These are phyloP conservation scores for Cremastobaeus sp. DNA, from an alignment of 2,888 invertebrate genomes.

Conservation along the genomic window DNA sequence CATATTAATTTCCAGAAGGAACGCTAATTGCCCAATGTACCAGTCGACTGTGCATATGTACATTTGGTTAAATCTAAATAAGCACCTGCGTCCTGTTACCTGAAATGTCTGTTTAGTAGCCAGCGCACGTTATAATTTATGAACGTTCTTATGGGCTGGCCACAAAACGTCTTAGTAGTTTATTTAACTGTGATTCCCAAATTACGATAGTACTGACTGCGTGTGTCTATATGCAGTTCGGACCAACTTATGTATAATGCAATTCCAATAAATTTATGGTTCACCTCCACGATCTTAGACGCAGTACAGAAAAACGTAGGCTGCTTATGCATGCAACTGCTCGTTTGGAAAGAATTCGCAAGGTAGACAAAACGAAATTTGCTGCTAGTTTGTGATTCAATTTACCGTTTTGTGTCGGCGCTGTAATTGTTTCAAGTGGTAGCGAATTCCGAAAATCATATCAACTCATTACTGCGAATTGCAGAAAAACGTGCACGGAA, in stretches of 20 bases:
- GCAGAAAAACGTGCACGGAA: no score
- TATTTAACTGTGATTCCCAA: slow-evolving; percentile 57
- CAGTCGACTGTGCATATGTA: slow-evolving; percentile 6
- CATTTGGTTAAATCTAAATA: slow-evolving; percentile 22
- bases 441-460: no score
- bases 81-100: slow-evolving; percentile 18
- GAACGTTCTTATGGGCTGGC: slow-evolving; percentile 56
- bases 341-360: slow-evolving; percentile 44
- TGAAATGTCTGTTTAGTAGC: slow-evolving; percentile 46
- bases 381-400: slow-evolving; percentile 17
- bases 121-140: slow-evolving; percentile 42
- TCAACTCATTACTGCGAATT: no score
- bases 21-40: no score
- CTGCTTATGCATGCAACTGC: slow-evolving; percentile 48
- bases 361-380: slow-evolving; percentile 29
- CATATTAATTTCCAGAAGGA: slow-evolving; percentile 11
- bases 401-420: slow-evolving; percentile 23
- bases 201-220: slow-evolving; percentile 59
- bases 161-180: slow-evolving; percentile 57
- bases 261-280: slow-evolving; percentile 51
- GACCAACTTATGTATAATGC: slow-evolving; percentile 41
- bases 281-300: slow-evolving; percentile 41
- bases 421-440: slow-evolving; percentile 3
- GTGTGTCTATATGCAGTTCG: slow-evolving; percentile 16
- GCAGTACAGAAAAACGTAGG: slow-evolving; percentile 45